phyloP scores from a whole-genome alignment of 2,113 vertebrate genomes.

The Tachysurus vachellii region DNA sequence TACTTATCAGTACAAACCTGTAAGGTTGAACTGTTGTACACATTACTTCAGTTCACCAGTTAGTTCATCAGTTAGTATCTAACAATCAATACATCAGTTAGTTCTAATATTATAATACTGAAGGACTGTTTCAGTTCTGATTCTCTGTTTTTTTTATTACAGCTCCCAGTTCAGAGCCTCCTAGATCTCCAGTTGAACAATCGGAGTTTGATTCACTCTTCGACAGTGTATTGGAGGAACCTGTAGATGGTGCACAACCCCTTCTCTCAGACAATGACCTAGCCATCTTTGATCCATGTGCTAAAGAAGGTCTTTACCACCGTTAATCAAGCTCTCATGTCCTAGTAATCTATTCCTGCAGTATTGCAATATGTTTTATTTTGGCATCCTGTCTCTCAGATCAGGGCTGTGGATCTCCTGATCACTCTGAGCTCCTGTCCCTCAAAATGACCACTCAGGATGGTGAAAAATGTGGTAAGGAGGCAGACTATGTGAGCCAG shows the following conservation, averaged over 20 bases:
- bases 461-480: slow-evolving; percentile 26
- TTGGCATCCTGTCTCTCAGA: slow-evolving; percentile 50
- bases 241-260: slow-evolving; percentile 44
- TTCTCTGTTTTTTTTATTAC: slow-evolving; percentile 2
- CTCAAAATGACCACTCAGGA: slow-evolving; percentile 51
- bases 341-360: background rate
- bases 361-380: background rate
- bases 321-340: background rate
- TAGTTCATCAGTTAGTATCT: too few species aligned
- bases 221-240: slow-evolving; percentile 62
- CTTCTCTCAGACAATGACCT: slow-evolving; percentile 79
- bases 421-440: slow-evolving; percentile 68
- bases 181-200: slow-evolving; percentile 42
- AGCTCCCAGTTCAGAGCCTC: slow-evolving; percentile 51
- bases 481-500: slow-evolving; percentile 69
- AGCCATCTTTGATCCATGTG: slow-evolving; percentile 87
- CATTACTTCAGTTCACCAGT: background rate
- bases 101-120: background rate
- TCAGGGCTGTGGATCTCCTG: slow-evolving; percentile 48
- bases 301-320: slow-evolving; percentile 75
- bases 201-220: slow-evolving; percentile 71
- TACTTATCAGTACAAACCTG: background rate
- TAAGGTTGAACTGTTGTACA: background rate
- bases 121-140: background rate
- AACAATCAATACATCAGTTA: too few species aligned